Conservation (phyloP, 2,797 vertebrate genomes). For the Adelosebastes latens region DNA sequence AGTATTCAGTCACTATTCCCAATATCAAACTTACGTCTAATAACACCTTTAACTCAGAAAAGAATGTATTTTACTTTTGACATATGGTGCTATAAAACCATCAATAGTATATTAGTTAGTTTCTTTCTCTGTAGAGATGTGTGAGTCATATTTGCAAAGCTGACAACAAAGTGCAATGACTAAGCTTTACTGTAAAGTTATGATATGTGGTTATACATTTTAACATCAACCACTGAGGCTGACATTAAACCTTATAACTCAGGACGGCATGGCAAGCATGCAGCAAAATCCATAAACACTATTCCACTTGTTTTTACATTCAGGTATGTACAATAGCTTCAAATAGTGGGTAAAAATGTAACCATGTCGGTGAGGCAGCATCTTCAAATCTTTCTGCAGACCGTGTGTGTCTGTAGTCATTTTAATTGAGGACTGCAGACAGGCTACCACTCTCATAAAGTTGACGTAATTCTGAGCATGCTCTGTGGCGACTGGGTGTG, state of each 20-base stretch:
- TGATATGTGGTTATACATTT: background rate
- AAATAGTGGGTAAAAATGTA: background rate
- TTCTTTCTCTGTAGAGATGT: background rate
- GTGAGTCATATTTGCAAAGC: background rate
- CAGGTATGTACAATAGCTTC: background rate
- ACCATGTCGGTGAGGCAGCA: background rate
- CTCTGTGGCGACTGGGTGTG: conserved; percentile 69
- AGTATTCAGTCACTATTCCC: background rate
- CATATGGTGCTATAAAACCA: background rate
- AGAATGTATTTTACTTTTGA: background rate
- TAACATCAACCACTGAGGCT: background rate
- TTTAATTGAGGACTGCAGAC: conserved; percentile 50
- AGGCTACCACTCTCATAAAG: conserved; percentile 37
- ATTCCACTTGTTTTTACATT: background rate
- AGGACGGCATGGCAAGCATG: background rate
- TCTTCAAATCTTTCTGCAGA: background rate
- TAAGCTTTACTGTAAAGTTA: background rate
- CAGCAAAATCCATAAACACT: background rate
- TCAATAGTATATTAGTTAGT: background rate
- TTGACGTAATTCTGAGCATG: conserved; percentile 75
- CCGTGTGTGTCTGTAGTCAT: conserved; percentile 5
- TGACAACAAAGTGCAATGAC: background rate
- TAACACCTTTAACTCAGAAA: background rate
- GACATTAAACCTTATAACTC: background rate
- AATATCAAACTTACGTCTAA: background rate